Conservation (phyloP, 2,888 invertebrate genomes). For the Diogma glabrata region DNA sequence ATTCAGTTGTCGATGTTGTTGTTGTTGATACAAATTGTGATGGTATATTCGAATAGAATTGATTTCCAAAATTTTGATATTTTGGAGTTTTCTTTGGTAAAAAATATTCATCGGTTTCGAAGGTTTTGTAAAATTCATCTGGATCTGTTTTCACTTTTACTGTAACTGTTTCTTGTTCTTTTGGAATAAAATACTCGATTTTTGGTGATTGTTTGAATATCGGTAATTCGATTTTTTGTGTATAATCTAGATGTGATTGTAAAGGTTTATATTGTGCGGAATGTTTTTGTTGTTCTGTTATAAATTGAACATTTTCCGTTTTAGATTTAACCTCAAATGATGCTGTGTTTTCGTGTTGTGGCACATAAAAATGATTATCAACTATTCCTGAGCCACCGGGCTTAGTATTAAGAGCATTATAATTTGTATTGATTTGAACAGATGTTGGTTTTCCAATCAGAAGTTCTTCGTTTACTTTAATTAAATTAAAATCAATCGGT, state of each 20-base stretch:
- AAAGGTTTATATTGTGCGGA: background rate
- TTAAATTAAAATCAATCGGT: constrained; percentile 7
- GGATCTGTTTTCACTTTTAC: background rate
- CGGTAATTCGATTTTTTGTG: background rate
- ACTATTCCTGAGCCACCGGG: too few relatives aligned
- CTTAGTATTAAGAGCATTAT: background rate
- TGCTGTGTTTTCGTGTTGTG: constrained; percentile 1
- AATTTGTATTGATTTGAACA: background rate
- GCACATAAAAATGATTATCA: background rate
- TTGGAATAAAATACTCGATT: constrained; percentile 1
- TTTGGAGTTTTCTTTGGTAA: background rate
- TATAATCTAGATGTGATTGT: background rate
- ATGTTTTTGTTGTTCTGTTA: background rate
- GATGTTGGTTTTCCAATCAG: background rate
- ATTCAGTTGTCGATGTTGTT: background rate
- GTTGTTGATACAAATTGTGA: too few relatives aligned
- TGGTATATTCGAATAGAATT: background rate
- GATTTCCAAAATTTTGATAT: background rate
- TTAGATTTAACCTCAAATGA: constrained; percentile 8
- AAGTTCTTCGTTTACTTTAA: constrained; percentile 1
- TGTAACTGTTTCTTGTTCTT: background rate
- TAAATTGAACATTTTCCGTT: constrained; percentile 4
- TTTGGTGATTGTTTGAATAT: background rate
- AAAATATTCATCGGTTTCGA: constrained; percentile 3
- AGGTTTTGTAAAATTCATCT: background rate